phyloP scores from a whole-genome alignment of 2,113 vertebrate species.

The Ariopsis seemanni region DNA sequence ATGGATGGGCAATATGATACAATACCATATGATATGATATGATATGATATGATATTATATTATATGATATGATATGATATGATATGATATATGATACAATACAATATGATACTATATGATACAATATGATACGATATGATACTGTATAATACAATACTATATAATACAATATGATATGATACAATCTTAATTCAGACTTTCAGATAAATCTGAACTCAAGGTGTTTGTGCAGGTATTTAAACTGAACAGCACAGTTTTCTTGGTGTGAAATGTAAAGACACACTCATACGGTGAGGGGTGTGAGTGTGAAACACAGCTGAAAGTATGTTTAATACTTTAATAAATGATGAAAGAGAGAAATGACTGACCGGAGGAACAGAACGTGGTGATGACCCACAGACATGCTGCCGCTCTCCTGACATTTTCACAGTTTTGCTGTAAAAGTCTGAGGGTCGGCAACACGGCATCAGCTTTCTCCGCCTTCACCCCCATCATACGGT shows the following conservation, averaged over 20 bases:
- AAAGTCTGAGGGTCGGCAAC: constrained; percentile 77
- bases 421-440: constrained; percentile 74
- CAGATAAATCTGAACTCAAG: too few species aligned
- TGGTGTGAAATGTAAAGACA: neutral
- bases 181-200: too few species aligned
- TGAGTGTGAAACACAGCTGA: neutral
- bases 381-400: constrained; percentile 82
- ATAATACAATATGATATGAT: too few species aligned
- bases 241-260: neutral
- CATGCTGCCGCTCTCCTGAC: constrained; percentile 78
- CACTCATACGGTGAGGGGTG: neutral
- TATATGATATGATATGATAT: too few species aligned
- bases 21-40: too few species aligned
- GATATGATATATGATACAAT: too few species aligned
- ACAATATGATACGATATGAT: too few species aligned
- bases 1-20: too few species aligned
- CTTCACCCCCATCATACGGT: constrained; percentile 83
- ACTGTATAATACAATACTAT: too few species aligned
- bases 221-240: neutral
- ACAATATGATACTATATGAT: too few species aligned
- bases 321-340: neutral
- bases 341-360: neutral
- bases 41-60: too few species aligned
- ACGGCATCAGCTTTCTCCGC: constrained; percentile 82
- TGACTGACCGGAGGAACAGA: constrained; percentile 77